A percentile compares a stretch with the other conserved stretches of the same genome.
Conservation (phyloP, 2,797 vertebrate genomes). For the Adrianichthys oophorus region DNA sequence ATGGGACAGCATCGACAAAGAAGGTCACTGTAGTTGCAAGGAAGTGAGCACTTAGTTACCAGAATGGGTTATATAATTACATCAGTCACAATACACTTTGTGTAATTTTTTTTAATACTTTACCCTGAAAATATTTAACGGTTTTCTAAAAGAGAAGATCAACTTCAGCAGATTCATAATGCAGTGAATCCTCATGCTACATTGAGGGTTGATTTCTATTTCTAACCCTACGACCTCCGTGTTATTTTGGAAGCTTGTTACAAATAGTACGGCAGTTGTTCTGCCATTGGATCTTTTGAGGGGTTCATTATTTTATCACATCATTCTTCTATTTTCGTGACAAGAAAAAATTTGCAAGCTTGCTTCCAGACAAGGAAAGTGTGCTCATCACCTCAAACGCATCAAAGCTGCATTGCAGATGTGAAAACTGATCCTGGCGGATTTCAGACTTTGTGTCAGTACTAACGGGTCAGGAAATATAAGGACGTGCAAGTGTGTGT, state of each 20-base stretch:
- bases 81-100: no score
- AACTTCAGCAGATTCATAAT: constrained; percentile 14
- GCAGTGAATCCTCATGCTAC: constrained; percentile 20
- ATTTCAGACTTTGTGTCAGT: constrained; percentile 13
- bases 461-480: constrained; percentile 23
- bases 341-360: background rate
- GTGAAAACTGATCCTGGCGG: constrained; percentile 23
- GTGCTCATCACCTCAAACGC: background rate
- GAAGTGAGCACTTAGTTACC: no score
- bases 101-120: no score
- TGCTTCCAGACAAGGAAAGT: background rate
- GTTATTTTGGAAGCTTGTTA: constrained; percentile 70
- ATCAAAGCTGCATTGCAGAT: background rate
- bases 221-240: constrained; percentile 37
- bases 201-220: constrained; percentile 42
- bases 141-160: constrained; percentile 4
- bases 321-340: constrained; percentile 21
- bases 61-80: no score
- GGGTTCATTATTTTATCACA: constrained; percentile 38
- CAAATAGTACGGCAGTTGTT: constrained; percentile 74
- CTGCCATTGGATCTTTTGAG: constrained; percentile 24
- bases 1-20: no score
- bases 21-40: no score
- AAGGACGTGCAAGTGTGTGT: constrained; percentile 8
- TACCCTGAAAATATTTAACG: background rate